phyloP scores from a whole-genome alignment of 2,888 invertebrate genomes.

The Drosophila colorata region DNA sequence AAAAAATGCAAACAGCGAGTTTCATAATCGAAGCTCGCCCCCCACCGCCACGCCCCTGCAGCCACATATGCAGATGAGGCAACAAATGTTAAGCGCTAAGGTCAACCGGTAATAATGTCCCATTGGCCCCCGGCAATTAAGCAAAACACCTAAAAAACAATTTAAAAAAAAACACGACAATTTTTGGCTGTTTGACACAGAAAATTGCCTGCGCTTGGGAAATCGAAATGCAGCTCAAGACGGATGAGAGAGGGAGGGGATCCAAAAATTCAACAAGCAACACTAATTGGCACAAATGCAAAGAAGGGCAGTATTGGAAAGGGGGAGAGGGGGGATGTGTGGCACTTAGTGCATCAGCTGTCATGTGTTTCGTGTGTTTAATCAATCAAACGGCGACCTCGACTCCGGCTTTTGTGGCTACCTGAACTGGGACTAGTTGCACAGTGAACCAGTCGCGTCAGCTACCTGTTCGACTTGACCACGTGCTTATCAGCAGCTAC shows the following conservation, averaged over 20 bases:
- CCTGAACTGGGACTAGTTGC: slow-evolving; percentile 22
- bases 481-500: slow-evolving; percentile 54
- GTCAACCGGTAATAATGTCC: slow-evolving; percentile 73
- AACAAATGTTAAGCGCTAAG: slow-evolving; percentile 56
- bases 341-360: slow-evolving; percentile 47
- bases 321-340: background rate
- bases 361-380: slow-evolving; percentile 50
- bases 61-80: slow-evolving; percentile 70
- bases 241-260: background rate
- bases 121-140: slow-evolving; percentile 61
- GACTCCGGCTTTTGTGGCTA: slow-evolving; percentile 37
- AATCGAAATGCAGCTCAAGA: slow-evolving; percentile 21
- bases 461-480: slow-evolving; percentile 43
- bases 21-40: slow-evolving; percentile 67
- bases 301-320: slow-evolving; percentile 5
- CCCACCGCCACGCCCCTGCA: slow-evolving; percentile 1
- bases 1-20: slow-evolving; percentile 60
- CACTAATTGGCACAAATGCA: slow-evolving; percentile 49
- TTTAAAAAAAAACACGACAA: slow-evolving; percentile 26
- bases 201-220: slow-evolving; percentile 39
- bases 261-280: slow-evolving; percentile 39
- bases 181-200: slow-evolving; percentile 47
- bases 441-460: slow-evolving; percentile 46
- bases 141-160: slow-evolving; percentile 33
- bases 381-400: slow-evolving; percentile 68